Evolutionary conservation across 1,140 invertebrate genomes (phyloP).

Genomic region (Drosophila mojavensis): DNA sequence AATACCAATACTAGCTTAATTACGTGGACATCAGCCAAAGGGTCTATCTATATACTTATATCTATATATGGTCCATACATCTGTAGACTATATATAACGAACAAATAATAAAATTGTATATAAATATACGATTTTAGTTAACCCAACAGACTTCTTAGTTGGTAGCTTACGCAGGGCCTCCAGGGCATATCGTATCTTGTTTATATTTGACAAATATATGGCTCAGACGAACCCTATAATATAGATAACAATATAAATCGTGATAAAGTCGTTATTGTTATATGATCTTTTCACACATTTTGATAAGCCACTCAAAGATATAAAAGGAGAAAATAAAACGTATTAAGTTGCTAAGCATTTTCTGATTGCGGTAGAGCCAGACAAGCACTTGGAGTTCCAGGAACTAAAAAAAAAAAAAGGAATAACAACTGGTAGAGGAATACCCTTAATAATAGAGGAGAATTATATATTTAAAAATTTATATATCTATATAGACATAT

Average conservation of each 20-base stretch:
- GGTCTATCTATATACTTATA: no score
- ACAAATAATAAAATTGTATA: conserved; percentile 13
- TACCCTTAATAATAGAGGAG: no score
- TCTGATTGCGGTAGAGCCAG: conserved; percentile 7
- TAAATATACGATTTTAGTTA: neutral
- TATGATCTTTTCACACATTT: neutral
- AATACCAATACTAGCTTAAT: no score
- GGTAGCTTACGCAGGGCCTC: neutral
- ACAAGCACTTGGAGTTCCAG: neutral
- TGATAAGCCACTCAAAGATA: conserved; percentile 2
- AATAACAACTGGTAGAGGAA: neutral
- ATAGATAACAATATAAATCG: neutral
- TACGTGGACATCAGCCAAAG: no score
- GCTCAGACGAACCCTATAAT: conserved; percentile 1
- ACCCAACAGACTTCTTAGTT: conserved; percentile 4
- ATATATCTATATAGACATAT: no score
- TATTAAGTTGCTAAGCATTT: neutral
- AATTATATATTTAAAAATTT: no score
- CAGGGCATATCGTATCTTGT: conserved; percentile 8
- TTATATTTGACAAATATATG: conserved; percentile 22
- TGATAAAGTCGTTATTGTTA: conserved; percentile 5
- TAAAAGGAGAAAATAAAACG: neutral
- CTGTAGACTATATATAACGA: neutral
- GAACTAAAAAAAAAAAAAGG: neutral
- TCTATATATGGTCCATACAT: no score